These are phyloP conservation scores for Chrysina gloriosa DNA, from an alignment of 2,888 invertebrate genomes.

Conservation along the genomic window DNA sequence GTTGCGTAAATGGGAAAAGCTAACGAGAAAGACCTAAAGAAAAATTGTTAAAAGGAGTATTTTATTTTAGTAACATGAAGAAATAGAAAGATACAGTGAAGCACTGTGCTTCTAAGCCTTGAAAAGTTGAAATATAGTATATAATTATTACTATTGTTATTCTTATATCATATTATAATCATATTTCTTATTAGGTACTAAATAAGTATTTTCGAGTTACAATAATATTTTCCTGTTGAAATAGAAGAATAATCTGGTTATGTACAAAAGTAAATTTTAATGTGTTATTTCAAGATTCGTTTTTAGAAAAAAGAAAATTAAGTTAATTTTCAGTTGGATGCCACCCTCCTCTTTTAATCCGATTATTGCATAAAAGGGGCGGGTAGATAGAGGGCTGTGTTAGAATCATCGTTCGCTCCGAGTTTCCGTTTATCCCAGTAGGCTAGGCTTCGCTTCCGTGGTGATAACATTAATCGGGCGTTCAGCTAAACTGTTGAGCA, in stretches of 20 bases:
- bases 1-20: too few relatives aligned
- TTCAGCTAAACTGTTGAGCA: slow-evolving; percentile 20
- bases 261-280: background rate
- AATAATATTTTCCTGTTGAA: background rate
- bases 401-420: slow-evolving; percentile 7
- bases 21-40: too few relatives aligned
- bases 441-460: background rate
- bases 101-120: too few relatives aligned
- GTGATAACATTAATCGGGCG: slow-evolving; percentile 15
- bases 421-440: background rate
- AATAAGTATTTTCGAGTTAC: too few relatives aligned
- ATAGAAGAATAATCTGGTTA: background rate
- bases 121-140: too few relatives aligned
- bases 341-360: background rate
- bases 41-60: too few relatives aligned
- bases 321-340: slow-evolving; percentile 12
- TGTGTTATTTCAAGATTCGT: background rate
- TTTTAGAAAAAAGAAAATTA: slow-evolving; percentile 7
- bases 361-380: slow-evolving; percentile 10
- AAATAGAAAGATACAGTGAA: too few relatives aligned
- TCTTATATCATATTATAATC: too few relatives aligned
- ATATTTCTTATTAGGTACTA: too few relatives aligned
- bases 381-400: slow-evolving; percentile 14
- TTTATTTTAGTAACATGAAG: too few relatives aligned
- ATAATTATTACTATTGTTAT: too few relatives aligned